These are phyloP conservation scores for Haemorhous mexicanus DNA, from an alignment of 2,113 vertebrate genomes.

Conservation along the genomic window DNA sequence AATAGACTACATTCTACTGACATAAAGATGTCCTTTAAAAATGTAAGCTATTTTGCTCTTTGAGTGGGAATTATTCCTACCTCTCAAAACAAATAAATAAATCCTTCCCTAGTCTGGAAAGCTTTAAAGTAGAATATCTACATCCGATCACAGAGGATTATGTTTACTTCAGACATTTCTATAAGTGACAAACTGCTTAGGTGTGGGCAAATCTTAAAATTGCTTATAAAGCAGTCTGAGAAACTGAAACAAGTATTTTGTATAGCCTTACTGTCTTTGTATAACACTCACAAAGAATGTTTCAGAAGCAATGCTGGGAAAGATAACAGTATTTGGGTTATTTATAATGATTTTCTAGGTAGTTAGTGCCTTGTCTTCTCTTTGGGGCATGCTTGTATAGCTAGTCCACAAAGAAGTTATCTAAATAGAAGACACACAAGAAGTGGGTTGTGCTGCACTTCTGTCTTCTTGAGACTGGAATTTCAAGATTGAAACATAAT, in stretches of 20 bases:
- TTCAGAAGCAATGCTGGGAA: background rate
- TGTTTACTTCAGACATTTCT: background rate
- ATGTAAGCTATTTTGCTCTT: background rate
- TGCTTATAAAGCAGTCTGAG: background rate
- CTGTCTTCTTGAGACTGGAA: background rate
- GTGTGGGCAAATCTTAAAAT: background rate
- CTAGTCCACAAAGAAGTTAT: background rate
- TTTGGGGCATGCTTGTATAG: background rate
- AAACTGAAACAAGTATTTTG: background rate
- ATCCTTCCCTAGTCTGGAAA: background rate
- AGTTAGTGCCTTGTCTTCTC: background rate
- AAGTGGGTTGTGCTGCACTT: background rate
- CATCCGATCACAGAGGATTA: background rate
- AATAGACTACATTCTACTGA: background rate
- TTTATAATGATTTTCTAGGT: background rate
- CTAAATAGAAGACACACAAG: background rate
- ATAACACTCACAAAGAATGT: background rate
- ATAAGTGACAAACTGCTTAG: background rate
- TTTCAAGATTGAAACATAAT: background rate
- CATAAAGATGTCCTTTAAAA: background rate
- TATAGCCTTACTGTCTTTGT: background rate
- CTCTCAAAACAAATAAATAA: background rate
- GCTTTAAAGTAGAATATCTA: background rate
- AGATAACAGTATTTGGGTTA: background rate
- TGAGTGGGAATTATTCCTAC: rapidly evolving